These are phyloP conservation scores for Cactoblastis cactorum DNA, from an alignment of 2,888 invertebrate species.

Conservation along the genomic window DNA sequence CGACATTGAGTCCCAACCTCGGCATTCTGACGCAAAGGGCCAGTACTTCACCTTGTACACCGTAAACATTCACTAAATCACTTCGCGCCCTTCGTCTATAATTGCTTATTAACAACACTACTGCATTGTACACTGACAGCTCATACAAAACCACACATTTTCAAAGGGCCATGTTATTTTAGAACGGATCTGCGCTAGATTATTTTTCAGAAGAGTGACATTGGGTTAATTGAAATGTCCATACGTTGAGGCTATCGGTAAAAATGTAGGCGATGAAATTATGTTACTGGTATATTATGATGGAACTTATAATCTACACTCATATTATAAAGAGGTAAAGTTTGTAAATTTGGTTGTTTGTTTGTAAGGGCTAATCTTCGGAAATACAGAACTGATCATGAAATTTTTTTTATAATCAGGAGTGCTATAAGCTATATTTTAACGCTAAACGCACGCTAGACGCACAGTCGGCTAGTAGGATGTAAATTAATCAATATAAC, in stretches of 20 bases:
- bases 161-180: neutral
- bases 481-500: too few species aligned
- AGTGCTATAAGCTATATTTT: too few species aligned
- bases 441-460: too few species aligned
- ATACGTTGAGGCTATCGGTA: neutral
- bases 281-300: too few species aligned
- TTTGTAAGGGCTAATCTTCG: too few species aligned
- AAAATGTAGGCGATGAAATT: too few species aligned
- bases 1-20: neutral
- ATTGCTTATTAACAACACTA: slow-evolving; percentile 5
- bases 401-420: too few species aligned
- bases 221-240: neutral
- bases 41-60: neutral
- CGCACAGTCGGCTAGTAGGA: too few species aligned
- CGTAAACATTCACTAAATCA: slow-evolving; percentile 5
- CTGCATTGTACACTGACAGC: neutral
- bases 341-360: too few species aligned
- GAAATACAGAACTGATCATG: too few species aligned
- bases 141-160: slow-evolving; percentile 1
- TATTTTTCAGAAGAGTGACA: neutral
- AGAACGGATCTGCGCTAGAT: neutral
- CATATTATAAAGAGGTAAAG: too few species aligned
- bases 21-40: neutral
- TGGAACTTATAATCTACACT: too few species aligned
- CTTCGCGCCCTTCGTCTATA: slow-evolving; percentile 7